Evolutionary conservation across 2,797 vertebrate species (phyloP), one percentile per base, ranked within the genome.

Genomic region (Nasua narica): DNA sequence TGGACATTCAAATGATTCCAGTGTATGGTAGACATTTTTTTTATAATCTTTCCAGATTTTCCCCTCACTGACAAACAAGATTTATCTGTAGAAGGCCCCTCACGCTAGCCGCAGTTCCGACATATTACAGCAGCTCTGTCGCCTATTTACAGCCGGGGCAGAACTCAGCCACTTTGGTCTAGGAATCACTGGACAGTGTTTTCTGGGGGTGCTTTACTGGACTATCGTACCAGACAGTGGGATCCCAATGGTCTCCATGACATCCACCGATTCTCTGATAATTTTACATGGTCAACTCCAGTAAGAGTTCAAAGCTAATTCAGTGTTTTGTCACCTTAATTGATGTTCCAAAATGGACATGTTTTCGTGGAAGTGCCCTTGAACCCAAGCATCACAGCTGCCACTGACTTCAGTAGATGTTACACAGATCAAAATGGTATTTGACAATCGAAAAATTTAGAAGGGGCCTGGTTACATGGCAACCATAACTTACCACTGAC

Each of bases 1-100:
- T 96, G 87, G 94, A 35, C 16, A 43, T 95, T 93, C 93, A 84
- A 52, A 97, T 94, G 27, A 96, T 87, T 87, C 78, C 79, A 91
- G 56, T 87, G 69, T 60, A 43, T 69, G 12, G 67, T 40, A 92
- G 62, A 58, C 11, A 62, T 21, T 40, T 93, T 95, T 65, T 72
- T 25, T 50, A 54, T 19, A 29, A 27, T 1, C 7, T 48, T 96
- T 87, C 85, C 87, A 37, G 48, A 23, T 95, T 96, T 96, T 92
- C 79, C 43, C 88, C 84, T 76, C 82, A 87, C 5, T 9, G 86
- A 94, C n/a, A 78, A 93, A 54, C 35, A 91, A 90, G 56, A 25
- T 52, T 21, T 4, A 11, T 77, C 8, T 37, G 1, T 43, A 87
- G 1, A 29, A 76, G 93, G 91, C 0, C 46, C 54, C 23, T 93